These are phyloP conservation scores for Dromaius novaehollandiae DNA, from an alignment of 2,113 vertebrate genomes.

Conservation along the genomic window DNA sequence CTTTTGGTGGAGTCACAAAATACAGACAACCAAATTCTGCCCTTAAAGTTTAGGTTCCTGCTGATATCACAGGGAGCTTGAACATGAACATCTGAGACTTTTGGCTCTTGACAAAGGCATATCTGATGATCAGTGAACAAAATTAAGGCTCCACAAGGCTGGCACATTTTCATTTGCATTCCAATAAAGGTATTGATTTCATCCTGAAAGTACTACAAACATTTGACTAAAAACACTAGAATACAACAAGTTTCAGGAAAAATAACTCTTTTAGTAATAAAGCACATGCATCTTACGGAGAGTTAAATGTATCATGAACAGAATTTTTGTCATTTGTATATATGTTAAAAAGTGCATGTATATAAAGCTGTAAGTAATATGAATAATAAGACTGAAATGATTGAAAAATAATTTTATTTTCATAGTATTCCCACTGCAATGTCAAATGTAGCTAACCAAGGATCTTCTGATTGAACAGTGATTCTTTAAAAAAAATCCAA, in stretches of 20 bases:
- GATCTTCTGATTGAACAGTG: neutral
- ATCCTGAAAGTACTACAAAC: neutral
- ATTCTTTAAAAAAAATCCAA: neutral
- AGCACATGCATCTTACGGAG: neutral
- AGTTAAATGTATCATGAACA: neutral
- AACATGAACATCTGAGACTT: neutral
- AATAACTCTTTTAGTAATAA: neutral
- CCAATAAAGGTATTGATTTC: neutral
- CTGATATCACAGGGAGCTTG: neutral
- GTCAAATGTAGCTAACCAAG: neutral
- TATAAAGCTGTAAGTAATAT: neutral
- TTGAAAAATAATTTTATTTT: neutral
- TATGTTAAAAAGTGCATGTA: neutral
- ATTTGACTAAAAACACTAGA: neutral
- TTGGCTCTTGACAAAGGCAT: neutral
- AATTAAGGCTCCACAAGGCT: neutral
- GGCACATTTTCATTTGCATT: neutral
- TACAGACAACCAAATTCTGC: neutral
- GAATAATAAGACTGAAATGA: neutral
- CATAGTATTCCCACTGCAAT: neutral
- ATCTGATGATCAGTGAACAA: neutral
- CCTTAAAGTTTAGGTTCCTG: neutral
- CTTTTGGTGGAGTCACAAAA: neutral
- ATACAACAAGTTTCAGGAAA: neutral
- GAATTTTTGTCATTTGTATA: neutral